Conservation (phyloP, 1,140 invertebrate genomes). For the Dermatophagoides farinae region DNA sequence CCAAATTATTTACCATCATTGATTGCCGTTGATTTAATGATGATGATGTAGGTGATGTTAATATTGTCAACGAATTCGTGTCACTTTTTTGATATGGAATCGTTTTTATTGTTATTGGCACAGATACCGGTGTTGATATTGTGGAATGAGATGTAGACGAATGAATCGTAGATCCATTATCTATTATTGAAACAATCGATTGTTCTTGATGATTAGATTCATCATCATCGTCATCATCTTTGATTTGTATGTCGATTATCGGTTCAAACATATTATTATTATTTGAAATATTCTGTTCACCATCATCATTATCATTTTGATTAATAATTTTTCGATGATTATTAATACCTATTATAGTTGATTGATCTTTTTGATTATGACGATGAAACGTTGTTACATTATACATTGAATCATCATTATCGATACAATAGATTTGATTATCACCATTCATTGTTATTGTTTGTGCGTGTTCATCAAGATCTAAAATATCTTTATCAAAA, state of each 20-base stretch:
- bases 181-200: background rate
- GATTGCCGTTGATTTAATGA: background rate
- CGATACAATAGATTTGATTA: too few relatives aligned
- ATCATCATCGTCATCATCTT: background rate
- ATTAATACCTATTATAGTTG: too few relatives aligned
- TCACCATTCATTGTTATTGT: too few relatives aligned
- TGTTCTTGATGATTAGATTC: background rate
- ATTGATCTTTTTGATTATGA: too few relatives aligned
- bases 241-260: slow-evolving; percentile 1
- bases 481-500: too few relatives aligned
- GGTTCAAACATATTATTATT: background rate
- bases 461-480: too few relatives aligned
- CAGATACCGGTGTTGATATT: background rate
- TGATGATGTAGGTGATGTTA: background rate
- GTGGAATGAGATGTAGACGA: background rate
- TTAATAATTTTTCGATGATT: too few relatives aligned
- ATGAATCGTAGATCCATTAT: background rate
- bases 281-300: too few relatives aligned
- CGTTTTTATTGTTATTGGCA: background rate
- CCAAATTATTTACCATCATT: background rate
- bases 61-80: background rate
- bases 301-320: too few relatives aligned
- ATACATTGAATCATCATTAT: too few relatives aligned
- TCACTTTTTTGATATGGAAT: background rate
- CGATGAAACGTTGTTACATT: too few relatives aligned